These are phyloP conservation scores for Philonicus albiceps DNA, from an alignment of 2,888 invertebrate species.

Conservation along the genomic window DNA sequence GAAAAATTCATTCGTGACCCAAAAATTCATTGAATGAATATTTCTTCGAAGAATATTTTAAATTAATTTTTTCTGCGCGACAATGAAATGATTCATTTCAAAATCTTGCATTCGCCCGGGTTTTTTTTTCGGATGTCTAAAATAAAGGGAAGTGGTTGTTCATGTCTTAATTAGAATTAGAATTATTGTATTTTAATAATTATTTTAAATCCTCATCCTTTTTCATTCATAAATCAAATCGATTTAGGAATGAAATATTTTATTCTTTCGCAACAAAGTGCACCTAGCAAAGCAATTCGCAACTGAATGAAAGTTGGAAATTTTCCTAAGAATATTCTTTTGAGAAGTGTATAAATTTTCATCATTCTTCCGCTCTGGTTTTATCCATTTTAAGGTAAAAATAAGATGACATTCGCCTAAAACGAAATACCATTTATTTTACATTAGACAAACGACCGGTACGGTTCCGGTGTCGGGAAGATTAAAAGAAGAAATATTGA, in stretches of 20 bases:
- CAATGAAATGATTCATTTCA: neutral
- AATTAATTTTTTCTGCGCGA: neutral
- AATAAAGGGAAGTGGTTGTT: neutral
- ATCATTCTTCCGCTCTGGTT: neutral
- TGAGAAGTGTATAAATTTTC: neutral
- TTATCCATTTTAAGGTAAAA: neutral
- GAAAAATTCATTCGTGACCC: neutral
- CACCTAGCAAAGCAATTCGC: neutral
- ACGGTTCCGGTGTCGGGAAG: conserved; percentile 36
- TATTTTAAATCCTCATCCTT: neutral
- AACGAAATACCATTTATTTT: conserved; percentile 37
- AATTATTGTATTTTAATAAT: neutral
- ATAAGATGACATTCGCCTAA: conserved; percentile 10
- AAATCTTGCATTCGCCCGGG: neutral
- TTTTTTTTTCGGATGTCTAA: neutral
- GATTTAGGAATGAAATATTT: neutral
- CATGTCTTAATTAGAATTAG: neutral
- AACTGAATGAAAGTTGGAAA: neutral
- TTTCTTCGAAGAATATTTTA: neutral
- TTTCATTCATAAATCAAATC: neutral
- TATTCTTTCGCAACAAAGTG: neutral
- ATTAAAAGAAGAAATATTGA: conserved; percentile 34
- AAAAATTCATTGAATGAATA: neutral
- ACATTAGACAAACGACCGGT: conserved; percentile 37
- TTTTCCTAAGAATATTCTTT: neutral